Evolutionary conservation across 2,888 invertebrate genomes (phyloP), one percentile per base, ranked within the genome.

Genomic region (Physocephala rufipes): DNA sequence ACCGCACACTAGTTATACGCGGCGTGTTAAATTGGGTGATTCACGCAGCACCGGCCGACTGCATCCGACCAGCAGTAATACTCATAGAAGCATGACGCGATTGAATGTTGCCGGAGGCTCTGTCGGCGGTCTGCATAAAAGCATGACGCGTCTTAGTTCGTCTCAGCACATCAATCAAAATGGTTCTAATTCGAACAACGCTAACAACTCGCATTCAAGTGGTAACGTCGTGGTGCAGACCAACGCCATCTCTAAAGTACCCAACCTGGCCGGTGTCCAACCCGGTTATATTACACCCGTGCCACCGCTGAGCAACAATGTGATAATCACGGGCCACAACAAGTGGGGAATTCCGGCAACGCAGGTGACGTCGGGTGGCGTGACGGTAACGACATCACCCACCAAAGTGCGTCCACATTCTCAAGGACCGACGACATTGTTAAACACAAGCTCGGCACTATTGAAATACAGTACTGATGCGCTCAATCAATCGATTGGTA

Each of bases 91-190:
- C 83, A 93, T 93, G 91, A 93, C 93, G 0, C 87, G 93, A 58
- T 88, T 94, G 21, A 93, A 93, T 84, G 90, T 92, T 71, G 91
- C 91, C 71, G 91, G 91, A 49, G 92, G 92, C 19, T 92, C 92
- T 0, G 91, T 93, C 16, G 92, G 92, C 12, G 93, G 93, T 0
- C 87, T 93, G 4, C 93, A 93, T 82, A 93, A 93, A 83, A 93
- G 93, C 82, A 93, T 94, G 93, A 93, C 93, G 12, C 89, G 93
- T 51, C 84, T 94, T 73, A 93, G 93, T 73, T 92, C 92, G 16
- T 93, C 93, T 53, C 92, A 93, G 82, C 91, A 92, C 83, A 92
- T 92, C 77, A 92, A 92, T 81, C 88, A 88, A 71, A 89, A 88
- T 67, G 79, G 78, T 70, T 76, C 74, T 51, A 74, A 74, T 62